Evolutionary conservation across 2,797 vertebrate genomes (phyloP).

Genomic region (Stomatorhinus walkeri): DNA sequence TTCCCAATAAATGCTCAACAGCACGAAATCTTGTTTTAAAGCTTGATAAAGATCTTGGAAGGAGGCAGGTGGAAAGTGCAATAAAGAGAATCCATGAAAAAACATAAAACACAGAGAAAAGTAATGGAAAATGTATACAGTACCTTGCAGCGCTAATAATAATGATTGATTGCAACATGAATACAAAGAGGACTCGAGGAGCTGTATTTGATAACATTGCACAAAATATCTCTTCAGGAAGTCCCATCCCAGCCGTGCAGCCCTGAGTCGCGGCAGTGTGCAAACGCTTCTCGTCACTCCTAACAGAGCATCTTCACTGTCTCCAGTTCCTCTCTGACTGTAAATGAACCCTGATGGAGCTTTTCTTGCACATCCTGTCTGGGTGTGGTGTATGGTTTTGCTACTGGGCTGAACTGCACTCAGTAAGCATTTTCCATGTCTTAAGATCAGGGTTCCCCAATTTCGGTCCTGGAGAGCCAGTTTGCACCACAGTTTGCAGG

Average conservation of each 20-base stretch:
- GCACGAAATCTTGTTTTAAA: not conserved
- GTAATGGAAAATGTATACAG: not conserved
- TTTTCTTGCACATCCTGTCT: not conserved
- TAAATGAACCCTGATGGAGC: not conserved
- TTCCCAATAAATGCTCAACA: not conserved
- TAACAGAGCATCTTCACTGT: not conserved
- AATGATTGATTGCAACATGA: not conserved
- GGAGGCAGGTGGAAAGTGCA: not conserved
- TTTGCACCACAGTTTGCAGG: not conserved
- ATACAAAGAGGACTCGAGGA: not conserved
- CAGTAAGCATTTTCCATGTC: not conserved
- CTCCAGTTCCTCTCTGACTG: not conserved
- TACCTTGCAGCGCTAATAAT: not conserved
- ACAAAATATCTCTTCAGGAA: not conserved
- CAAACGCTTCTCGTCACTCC: not conserved
- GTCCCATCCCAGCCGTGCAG: not conserved
- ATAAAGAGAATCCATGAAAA: not conserved
- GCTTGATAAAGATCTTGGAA: slow-evolving; percentile 5
- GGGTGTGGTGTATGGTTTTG: not conserved
- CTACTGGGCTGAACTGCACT: not conserved
- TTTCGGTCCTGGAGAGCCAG: not conserved
- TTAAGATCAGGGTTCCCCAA: not conserved
- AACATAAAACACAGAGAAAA: not conserved
- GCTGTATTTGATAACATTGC: not conserved
- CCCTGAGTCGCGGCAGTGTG: not conserved